These are phyloP conservation scores for Theretra japonica DNA, from an alignment of 2,888 invertebrate genomes.

Conservation along the genomic window DNA sequence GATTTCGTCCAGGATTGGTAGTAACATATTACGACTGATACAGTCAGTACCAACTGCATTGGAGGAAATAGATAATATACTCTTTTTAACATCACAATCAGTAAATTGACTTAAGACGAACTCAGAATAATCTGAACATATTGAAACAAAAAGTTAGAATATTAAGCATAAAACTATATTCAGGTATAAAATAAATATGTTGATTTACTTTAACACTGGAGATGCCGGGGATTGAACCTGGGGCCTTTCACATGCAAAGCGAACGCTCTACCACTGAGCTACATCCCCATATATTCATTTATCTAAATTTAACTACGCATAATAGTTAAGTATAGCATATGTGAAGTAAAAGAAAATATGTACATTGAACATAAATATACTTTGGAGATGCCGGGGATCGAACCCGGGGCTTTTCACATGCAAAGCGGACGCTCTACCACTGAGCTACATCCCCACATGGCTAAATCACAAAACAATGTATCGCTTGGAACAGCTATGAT, in stretches of 20 bases:
- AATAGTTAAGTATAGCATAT: neutral
- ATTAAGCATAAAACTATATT: too few relatives aligned
- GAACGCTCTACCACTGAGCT: slow-evolving; percentile 99
- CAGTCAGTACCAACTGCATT: too few relatives aligned
- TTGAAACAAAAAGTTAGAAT: too few relatives aligned
- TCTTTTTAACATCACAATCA: too few relatives aligned
- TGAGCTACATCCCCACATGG: slow-evolving; percentile 93
- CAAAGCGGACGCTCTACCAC: slow-evolving; percentile 99
- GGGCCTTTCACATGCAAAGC: slow-evolving; percentile 99
- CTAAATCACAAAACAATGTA: neutral
- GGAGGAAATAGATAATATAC: too few relatives aligned
- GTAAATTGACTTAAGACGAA: too few relatives aligned
- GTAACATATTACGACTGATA: too few relatives aligned
- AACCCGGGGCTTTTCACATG: slow-evolving; percentile 99
- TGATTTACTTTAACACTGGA: neutral
- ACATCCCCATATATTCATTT: slow-evolving; percentile 87
- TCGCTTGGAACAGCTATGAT: too few relatives aligned
- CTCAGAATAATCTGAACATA: too few relatives aligned
- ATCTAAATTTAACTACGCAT: neutral
- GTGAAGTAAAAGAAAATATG: neutral
- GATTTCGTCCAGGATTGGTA: too few relatives aligned
- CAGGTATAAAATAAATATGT: too few relatives aligned
- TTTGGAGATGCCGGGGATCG: slow-evolving; percentile 97
- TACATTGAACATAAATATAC: slow-evolving; percentile 29
- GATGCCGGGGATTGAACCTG: slow-evolving; percentile 94